phyloP scores from a whole-genome alignment of 1,140 invertebrate genomes.

The Stratiolaelaps scimitus region DNA sequence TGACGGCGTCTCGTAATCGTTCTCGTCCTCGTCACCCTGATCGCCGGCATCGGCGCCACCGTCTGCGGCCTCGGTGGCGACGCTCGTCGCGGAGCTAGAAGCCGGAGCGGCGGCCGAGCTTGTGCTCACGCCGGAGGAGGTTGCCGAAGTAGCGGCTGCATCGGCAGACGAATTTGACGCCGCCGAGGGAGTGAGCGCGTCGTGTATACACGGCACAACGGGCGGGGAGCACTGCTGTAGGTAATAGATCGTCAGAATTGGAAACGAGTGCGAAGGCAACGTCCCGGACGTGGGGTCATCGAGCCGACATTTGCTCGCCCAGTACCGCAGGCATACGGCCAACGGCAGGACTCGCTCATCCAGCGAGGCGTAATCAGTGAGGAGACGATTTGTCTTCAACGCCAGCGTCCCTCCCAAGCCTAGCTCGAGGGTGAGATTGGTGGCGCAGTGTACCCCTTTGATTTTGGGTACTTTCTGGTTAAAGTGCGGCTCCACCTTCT shows the following conservation, averaged over 20 bases:
- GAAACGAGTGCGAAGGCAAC: conserved; percentile 39
- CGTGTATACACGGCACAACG: conserved; percentile 39
- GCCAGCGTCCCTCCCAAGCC: background rate
- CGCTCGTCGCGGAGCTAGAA: too few species aligned
- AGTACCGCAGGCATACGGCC: conserved; percentile 6
- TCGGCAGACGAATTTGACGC: too few species aligned
- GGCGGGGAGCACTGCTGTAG: conserved; percentile 39
- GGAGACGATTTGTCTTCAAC: conserved; percentile 11
- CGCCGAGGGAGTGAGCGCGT: conserved; percentile 28
- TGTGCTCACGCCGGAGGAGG: too few species aligned
- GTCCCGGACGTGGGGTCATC: conserved; percentile 36
- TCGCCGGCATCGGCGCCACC: too few species aligned
- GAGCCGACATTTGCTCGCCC: conserved; percentile 25
- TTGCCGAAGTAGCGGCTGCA: too few species aligned
- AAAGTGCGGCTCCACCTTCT: background rate
- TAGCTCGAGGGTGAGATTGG: background rate
- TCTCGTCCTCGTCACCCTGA: conserved; percentile 33
- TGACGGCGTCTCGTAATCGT: conserved; percentile 2
- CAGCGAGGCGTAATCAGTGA: conserved; percentile 6
- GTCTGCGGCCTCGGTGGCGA: too few species aligned
- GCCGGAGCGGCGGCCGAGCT: too few species aligned
- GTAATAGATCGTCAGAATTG: conserved; percentile 41
- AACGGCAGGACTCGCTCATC: conserved; percentile 7
- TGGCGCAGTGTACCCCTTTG: background rate
- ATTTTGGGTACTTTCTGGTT: background rate